Base-by-base conservation (phyloP, 2,888 invertebrate species). In the Pollenia griseotomentosa region DNA sequence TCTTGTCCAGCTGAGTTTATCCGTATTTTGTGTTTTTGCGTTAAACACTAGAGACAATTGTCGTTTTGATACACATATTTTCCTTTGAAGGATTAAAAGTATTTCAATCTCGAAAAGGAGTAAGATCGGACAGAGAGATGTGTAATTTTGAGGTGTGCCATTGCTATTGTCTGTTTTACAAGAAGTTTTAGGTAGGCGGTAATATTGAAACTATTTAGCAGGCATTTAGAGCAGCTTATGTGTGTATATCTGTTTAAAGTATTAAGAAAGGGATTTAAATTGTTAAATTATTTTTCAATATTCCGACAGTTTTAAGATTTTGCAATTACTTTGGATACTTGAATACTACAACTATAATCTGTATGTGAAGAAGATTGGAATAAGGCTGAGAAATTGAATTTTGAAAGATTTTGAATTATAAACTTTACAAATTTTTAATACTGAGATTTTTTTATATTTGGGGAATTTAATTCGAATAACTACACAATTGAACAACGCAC, bases 1-100 rank as follows among this genome's bases (percentile, higher is more conserved):
- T 66, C 77, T 87, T 53, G 75, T 90, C 92, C 91, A 89, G 90
- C 90, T 89, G 89, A 80, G 89, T 85, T 82, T 71, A 33, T 66
- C 33, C 61, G 12, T 44, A 42, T 61, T 77, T 57, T 75, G 65
- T 48, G 16, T 63, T 51, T 74, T 70, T 70, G 46, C 42, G 14
- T 78, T 75, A 44, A 51, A 63, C 57, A 57, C 68, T 0, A 44
- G 83, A 88, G 83, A 88, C 88, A 83, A 88, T 85, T 53, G 57
- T 51, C 48, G 23, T 42, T 74, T 77, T 81, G 83, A 19, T 73
- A 59, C 66, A 65, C 40, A 61, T 68, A 81, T 44, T 81, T 78
- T 87, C 77, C 71, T 77, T 73, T 73, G 80, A 84, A 83, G 66
- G 83, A 83, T 87, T 83, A 87, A 46, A n/a, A n/a, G 19, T 23